Base-by-base conservation (phyloP, 2,888 invertebrate species). In the Galerucella nymphaeae region DNA sequence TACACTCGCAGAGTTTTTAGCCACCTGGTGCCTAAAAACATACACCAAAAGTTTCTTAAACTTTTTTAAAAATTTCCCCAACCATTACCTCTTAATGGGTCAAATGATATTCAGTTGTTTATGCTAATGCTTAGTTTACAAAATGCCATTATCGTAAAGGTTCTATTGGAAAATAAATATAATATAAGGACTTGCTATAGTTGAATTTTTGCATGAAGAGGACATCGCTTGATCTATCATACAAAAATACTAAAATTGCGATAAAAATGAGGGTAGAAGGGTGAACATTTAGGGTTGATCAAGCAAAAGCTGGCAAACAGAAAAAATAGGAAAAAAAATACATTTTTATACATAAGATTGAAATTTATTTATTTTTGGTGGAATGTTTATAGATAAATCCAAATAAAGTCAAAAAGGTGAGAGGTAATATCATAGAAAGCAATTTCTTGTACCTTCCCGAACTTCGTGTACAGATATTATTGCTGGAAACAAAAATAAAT, bases 381-480 rank as follows among this genome's bases (percentile, higher is more conserved):
- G 61, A 62, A 62, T 62, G 16, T 16, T 62, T 30, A 14, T 30
- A 3, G 23, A 23, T 58, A 58, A 6, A 30, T 30, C 30, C 14
- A 8, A 62, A 42, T 42, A 13, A 11, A 62, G 41, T 38, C 16
- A 62, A 41, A 41, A 18, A 16, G 42, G 4, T 13, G 4, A 3
- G 42, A 18, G 61, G 61, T 18, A 62, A 62, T 62, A 38, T 62
- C 13, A 42, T 62, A 62, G 61, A 62, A 62, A 62, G 61, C 61
- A 42, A n/a, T 62, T 62, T 62, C 61, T 42, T 42, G 61, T 62
- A 42, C 16, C 42, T 53, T 41, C 61, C 61, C 9, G 18, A 38
- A n/a, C 16, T 42, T 18, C 18, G 42, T 53, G 18, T 53, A 53
- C 8, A 18, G 53, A 45, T 45, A 45, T 45, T 14, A 18, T 53